Evolutionary conservation across 2,888 invertebrate species (phyloP).

Genomic region (Masnerella sp.): DNA sequence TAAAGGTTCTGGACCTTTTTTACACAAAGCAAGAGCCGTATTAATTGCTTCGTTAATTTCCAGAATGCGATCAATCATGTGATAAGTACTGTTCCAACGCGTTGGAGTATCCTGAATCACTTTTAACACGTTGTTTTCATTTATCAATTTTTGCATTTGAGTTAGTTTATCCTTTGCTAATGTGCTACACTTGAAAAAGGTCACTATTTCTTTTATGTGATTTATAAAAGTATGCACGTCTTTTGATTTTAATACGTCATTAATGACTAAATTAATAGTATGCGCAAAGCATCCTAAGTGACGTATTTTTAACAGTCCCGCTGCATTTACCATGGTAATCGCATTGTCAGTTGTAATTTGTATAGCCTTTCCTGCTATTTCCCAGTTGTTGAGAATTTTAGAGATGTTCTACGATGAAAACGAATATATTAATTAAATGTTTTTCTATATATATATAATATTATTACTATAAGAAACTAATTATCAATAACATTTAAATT

Average conservation of each 20-base stretch:
- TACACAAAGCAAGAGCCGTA: slow-evolving; percentile 14
- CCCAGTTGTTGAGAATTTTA: slow-evolving; percentile 1
- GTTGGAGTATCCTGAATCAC: slow-evolving; percentile 9
- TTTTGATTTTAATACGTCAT: neutral
- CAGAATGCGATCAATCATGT: slow-evolving; percentile 15
- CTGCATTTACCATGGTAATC: slow-evolving; percentile 2
- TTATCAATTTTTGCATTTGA: slow-evolving; percentile 9
- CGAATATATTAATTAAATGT: neutral
- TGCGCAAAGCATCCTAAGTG: slow-evolving; percentile 15
- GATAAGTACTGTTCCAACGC: slow-evolving; percentile 14
- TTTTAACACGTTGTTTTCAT: neutral
- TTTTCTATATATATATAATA: neutral
- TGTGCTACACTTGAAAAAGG: neutral
- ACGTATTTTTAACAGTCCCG: slow-evolving; percentile 1
- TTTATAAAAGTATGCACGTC: neutral
- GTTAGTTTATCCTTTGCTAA: neutral
- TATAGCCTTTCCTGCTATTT: neutral
- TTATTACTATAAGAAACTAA: too few species aligned
- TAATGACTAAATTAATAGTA: slow-evolving; percentile 8
- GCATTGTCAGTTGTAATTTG: slow-evolving; percentile 11
- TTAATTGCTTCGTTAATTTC: slow-evolving; percentile 5
- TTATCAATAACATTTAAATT: neutral
- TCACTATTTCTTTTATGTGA: slow-evolving; percentile 11
- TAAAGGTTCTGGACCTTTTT: neutral
- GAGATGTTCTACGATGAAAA: neutral